Conservation (phyloP, 2,113 vertebrate species). For the Sylvicapra grimmia region DNA sequence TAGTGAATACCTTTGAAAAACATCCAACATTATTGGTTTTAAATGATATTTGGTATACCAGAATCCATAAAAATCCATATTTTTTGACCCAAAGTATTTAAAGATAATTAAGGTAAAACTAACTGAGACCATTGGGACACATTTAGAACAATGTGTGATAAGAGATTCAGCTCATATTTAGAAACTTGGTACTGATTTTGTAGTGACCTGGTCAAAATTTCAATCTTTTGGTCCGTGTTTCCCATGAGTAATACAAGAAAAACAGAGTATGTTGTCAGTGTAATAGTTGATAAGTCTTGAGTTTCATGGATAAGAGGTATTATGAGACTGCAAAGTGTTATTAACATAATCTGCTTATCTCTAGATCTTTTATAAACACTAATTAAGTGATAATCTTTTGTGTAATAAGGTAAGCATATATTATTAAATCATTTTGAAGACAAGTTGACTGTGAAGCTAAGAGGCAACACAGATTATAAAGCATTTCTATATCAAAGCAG, state of each 20-base stretch:
- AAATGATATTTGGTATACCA: background rate
- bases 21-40: background rate
- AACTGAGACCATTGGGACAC: background rate
- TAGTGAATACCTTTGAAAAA: background rate
- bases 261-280: background rate
- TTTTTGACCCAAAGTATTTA: background rate
- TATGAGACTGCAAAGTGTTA: slow-evolving; percentile 42
- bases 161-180: background rate
- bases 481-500: background rate
- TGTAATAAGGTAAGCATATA: slow-evolving; percentile 22
- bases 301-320: slow-evolving; percentile 35
- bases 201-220: background rate
- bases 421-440: slow-evolving; percentile 52
- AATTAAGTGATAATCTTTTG: slow-evolving; percentile 56
- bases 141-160: background rate
- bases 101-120: background rate
- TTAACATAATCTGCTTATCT: slow-evolving; percentile 54
- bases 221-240: background rate
- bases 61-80: background rate
- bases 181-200: slow-evolving; percentile 10
- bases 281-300: background rate
- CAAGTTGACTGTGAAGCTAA: slow-evolving; percentile 4
- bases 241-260: background rate
- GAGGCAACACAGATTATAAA: slow-evolving; percentile 22
- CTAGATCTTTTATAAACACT: slow-evolving; percentile 39